Evolutionary conservation across 1,140 invertebrate species (phyloP).

Genomic region (Drosophila jambulina): DNA sequence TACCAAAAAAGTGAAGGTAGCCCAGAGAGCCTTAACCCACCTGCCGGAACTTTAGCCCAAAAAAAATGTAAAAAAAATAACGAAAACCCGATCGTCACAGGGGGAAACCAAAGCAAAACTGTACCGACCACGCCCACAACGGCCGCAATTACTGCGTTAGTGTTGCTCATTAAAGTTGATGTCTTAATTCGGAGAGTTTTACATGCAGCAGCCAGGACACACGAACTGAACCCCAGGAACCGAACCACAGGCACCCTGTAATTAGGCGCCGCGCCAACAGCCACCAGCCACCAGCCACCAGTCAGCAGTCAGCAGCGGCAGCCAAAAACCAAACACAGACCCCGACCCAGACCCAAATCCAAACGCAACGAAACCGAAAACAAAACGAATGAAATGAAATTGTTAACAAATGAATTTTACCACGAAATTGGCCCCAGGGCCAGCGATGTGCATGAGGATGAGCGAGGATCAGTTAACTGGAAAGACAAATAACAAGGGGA

Average conservation of each 20-base stretch:
- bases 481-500: constrained; percentile 78
- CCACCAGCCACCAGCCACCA: constrained; percentile 2
- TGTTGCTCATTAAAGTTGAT: constrained; percentile 82
- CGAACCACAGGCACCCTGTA: constrained; percentile 68
- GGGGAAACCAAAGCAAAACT: constrained; percentile 69
- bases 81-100: constrained; percentile 33
- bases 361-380: constrained; percentile 41
- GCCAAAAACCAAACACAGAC: constrained; percentile 11
- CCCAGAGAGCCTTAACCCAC: constrained; percentile 41
- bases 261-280: constrained; percentile 73
- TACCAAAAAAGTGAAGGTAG: constrained; percentile 64
- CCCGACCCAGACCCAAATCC: constrained; percentile 25
- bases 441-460: constrained; percentile 33
- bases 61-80: constrained; percentile 17
- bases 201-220: constrained; percentile 57
- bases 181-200: constrained; percentile 78
- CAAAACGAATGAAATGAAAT: constrained; percentile 72
- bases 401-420: constrained; percentile 83
- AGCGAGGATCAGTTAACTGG: constrained; percentile 66
- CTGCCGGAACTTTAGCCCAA: constrained; percentile 72
- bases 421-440: constrained; percentile 76
- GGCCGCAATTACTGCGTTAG: constrained; percentile 78
- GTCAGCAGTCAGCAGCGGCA: constrained; percentile 1
- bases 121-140: constrained; percentile 64
- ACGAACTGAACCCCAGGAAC: constrained; percentile 30